Evolutionary conservation across 2,888 invertebrate genomes (phyloP).

Genomic region (Drosophila neonasuta): DNA sequence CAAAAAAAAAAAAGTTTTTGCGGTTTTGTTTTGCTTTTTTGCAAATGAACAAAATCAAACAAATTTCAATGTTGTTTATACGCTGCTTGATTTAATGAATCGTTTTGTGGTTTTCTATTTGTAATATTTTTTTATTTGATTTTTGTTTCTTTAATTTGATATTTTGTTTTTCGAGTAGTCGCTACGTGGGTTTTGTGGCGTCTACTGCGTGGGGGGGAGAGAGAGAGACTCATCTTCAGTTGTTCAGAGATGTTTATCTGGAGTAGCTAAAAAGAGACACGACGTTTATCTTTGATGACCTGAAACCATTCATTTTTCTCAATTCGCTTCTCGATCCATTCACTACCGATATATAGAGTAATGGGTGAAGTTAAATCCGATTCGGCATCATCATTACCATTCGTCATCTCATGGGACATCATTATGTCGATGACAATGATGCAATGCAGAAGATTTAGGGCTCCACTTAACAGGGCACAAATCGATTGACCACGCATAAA

Average conservation of each 20-base stretch:
- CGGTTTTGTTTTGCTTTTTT: slow-evolving; percentile 48
- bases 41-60: slow-evolving; percentile 55
- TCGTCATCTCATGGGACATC: slow-evolving; percentile 12
- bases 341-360: slow-evolving; percentile 21
- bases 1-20: slow-evolving; percentile 46
- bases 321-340: slow-evolving; percentile 24
- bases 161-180: background rate
- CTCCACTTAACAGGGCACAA: slow-evolving; percentile 24
- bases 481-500: slow-evolving; percentile 35
- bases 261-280: slow-evolving; percentile 33
- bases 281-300: slow-evolving; percentile 34
- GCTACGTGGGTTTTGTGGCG: slow-evolving; percentile 57
- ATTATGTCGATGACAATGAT: slow-evolving; percentile 27
- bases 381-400: slow-evolving; percentile 12
- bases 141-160: slow-evolving; percentile 5
- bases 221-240: slow-evolving; percentile 12
- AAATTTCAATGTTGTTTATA: slow-evolving; percentile 53
- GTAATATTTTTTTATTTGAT: slow-evolving; percentile 9
- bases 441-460: slow-evolving; percentile 29
- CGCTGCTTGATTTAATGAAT: slow-evolving; percentile 54
- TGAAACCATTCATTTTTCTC: slow-evolving; percentile 35
- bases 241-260: slow-evolving; percentile 25
- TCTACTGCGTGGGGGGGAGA: slow-evolving; percentile 49
- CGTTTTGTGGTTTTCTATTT: slow-evolving; percentile 56
- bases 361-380: slow-evolving; percentile 19